A percentile compares a stretch with the other conserved stretches of the same genome.
phyloP scores from a whole-genome alignment of 1,140 invertebrate genomes.

The Papilio polyxenes region DNA sequence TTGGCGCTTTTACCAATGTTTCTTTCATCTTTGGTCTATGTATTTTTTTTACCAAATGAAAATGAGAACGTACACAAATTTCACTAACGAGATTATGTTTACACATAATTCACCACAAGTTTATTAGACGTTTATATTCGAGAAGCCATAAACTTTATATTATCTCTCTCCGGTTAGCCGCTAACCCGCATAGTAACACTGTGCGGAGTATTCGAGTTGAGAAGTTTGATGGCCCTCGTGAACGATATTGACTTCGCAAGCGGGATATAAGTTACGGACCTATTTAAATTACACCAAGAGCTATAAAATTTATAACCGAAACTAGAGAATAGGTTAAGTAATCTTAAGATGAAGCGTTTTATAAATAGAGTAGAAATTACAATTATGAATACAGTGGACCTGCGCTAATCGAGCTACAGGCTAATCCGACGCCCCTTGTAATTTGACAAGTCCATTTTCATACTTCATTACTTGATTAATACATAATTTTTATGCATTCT shows the following conservation, averaged over 20 bases:
- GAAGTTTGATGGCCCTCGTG: conserved; percentile 14
- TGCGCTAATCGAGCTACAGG: too few relatives aligned
- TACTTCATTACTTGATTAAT: too few relatives aligned
- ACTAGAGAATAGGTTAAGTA: neutral
- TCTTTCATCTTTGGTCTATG: neutral
- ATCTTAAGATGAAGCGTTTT: neutral
- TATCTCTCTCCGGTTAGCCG: neutral
- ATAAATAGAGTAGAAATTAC: neutral
- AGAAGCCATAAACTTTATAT: neutral
- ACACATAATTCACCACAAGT: neutral
- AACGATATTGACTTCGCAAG: conserved; percentile 8
- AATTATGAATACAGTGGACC: too few relatives aligned
- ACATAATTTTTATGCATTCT: too few relatives aligned
- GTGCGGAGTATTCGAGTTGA: neutral
- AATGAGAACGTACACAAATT: neutral
- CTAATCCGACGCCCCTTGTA: too few relatives aligned
- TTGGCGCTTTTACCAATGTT: neutral
- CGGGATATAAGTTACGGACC: neutral
- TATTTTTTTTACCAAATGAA: neutral
- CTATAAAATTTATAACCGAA: conserved; percentile 10
- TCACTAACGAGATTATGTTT: neutral
- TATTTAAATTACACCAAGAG: conserved; percentile 2
- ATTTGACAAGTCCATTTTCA: too few relatives aligned
- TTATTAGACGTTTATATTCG: neutral
- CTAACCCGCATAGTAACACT: conserved; percentile 11